Base-by-base conservation (phyloP, 2,888 invertebrate species). In the Apocheima hispidaria region DNA sequence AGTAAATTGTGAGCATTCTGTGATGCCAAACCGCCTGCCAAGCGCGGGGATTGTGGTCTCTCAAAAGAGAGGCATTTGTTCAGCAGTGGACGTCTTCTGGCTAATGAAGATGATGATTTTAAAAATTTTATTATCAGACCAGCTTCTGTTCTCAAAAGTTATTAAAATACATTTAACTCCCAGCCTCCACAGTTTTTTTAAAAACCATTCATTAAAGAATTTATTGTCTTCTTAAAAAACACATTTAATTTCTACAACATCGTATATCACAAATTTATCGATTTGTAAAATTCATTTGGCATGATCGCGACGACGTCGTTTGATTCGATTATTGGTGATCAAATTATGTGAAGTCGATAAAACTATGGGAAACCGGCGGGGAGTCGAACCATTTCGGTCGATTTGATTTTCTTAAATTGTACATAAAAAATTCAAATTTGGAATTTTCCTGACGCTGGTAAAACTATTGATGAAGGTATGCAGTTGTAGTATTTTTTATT, bases 231-330 rank as follows among this genome's bases (percentile, higher is more conserved):
- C 28, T 61, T 26, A 48, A 61, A 53, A 58, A 36, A 46, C 52
- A 52, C 54, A 44, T 4, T n/a, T 41, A 48, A 38, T 50, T 38
- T 21, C 12, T 43, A 52, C 52, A 66, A 59, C 66, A 52, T 59
- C 60, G 60, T 65, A 70, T 44, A 51, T 72, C 26, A 43, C 60
- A 75, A 74, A 84, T 79, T 81, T 69, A 79, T 78, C 58, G 69
- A 65, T 65, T 78, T 82, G 57, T 74, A 73, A 77, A 74, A 79
- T 76, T 79, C 63, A 78, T 79, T 79, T 78, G 77, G 68, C 75
- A 70, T 56, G 48, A 60, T 54, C 58, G 44, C 63, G 60, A 56
- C 59, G 63, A 65, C 40, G 49, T 44, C 49, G 49, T 14, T 55
- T 46, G 20, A 20, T 20, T 46, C 46, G 46, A 46, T 44, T 53